Evolutionary conservation across 1,140 invertebrate species (phyloP), one percentile per base, ranked within the genome.

Genomic region (Bicyclus anynana): DNA sequence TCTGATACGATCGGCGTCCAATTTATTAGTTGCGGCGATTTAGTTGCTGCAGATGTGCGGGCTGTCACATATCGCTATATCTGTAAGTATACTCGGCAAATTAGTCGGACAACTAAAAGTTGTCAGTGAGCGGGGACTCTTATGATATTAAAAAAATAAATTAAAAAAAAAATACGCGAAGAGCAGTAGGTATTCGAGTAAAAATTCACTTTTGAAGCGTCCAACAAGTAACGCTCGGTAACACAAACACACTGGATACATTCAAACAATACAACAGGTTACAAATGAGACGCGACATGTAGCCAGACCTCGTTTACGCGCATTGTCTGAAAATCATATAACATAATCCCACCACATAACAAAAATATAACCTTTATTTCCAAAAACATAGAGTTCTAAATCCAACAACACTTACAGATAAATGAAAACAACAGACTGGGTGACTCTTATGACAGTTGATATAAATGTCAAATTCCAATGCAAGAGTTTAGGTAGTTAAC

Each of bases 221-320:
- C 18, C 40, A 18, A 44, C 16, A 20, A 16, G 14, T 12, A 20
- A 44, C 40, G 40, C 40, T 44, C 20, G 17, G 16, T 2, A 20
- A 12, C 18, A 20, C 40, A 44, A 44, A 44, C 40, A 44, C 18
- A 9, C 40, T 44, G 40, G 17, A 44, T 21, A 44, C 40, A 44
- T 44, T 44, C 40, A 44, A 44, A 44, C 40, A 44, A 20, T 44
- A 44, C 40, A 44, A 44, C 40, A 44, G 40, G 40, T 44, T 44
- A 44, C 40, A 44, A 44, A 44, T 20, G 40, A 20, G 17, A 44
- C 16, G 13, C 17, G 40, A 20, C 40, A 44, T 20, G 40, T 44
- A 44, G 10, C 10, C 13, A 38, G 13, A 38, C 13, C 40, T 44
- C 40, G 40, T 44, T 44, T 44, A 20, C 17, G 40, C 10, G 40